These are phyloP conservation scores for Zaprionus camerounensis DNA, from an alignment of 1,140 invertebrate genomes.

Conservation along the genomic window DNA sequence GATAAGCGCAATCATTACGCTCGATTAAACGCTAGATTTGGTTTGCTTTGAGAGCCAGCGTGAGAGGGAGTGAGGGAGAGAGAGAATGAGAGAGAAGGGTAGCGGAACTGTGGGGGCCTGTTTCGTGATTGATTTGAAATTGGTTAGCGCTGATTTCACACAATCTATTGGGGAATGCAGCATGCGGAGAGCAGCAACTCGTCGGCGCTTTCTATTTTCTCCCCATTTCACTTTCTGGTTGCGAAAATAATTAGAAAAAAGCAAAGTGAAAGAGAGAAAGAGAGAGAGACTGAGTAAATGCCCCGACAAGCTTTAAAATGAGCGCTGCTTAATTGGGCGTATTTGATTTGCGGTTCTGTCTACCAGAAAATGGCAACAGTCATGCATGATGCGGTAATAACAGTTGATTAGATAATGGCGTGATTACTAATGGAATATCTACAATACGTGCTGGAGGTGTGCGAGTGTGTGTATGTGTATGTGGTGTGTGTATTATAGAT, in stretches of 20 bases:
- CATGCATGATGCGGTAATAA: slow-evolving; percentile 57
- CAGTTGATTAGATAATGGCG: slow-evolving; percentile 59
- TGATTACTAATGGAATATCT: slow-evolving; percentile 28
- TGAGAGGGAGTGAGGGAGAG: neutral
- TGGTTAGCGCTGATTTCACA: slow-evolving; percentile 81
- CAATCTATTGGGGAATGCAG: slow-evolving; percentile 61
- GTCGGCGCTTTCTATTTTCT: slow-evolving; percentile 19
- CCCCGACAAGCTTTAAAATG: slow-evolving; percentile 49
- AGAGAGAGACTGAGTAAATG: neutral
- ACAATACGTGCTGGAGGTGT: neutral
- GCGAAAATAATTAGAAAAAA: slow-evolving; percentile 65
- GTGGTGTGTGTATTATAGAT: neutral
- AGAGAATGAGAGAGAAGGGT: neutral
- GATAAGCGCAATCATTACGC: slow-evolving; percentile 80
- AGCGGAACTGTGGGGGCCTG: neutral
- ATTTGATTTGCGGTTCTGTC: slow-evolving; percentile 72
- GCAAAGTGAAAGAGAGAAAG: slow-evolving; percentile 5
- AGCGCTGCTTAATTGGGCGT: slow-evolving; percentile 74
- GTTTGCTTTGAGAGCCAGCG: slow-evolving; percentile 6
- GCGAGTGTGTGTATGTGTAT: slow-evolving; percentile 1
- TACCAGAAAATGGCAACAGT: slow-evolving; percentile 64
- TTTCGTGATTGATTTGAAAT: slow-evolving; percentile 79
- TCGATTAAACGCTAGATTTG: slow-evolving; percentile 69
- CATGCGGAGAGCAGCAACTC: slow-evolving; percentile 1
- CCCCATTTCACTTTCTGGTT: slow-evolving; percentile 51